Evolutionary conservation across 1,140 invertebrate genomes (phyloP), one percentile per base, ranked within the genome.

Genomic region (Cryptotermes secundus): DNA sequence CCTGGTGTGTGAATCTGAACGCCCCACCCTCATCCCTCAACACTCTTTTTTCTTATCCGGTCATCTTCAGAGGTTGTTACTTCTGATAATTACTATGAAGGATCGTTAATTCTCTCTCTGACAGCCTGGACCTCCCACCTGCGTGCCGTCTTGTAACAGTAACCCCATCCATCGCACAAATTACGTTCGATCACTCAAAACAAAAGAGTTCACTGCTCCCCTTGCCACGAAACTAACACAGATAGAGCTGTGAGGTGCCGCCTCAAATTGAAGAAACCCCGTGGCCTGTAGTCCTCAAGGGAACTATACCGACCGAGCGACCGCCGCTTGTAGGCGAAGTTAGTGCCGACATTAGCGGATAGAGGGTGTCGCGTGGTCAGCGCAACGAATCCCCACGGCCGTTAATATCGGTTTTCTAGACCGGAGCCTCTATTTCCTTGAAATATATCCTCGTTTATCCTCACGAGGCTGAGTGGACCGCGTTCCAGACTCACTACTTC

Each of bases 31-130:
- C 19, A 19, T 19, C 45, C 45, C 45, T 2, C 16, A 49, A 16
- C 45, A 49, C 45, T 22, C 19, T 1, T 72, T 72, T 42, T 22
- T 59, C 26, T 72, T 72, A 72, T 31, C 3, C 7, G 26, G 26
- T 72, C 59, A 31, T 72, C 59, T n/a, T 31, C 59, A 72, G 59
- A 31, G 9, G 19, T 72, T 31, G 31, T n/a, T 72, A 10, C n/a
- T 6, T 12, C 4, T 31, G n/a, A 72, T 72, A 31, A 72, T n/a
- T 31, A n/a, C 26, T 72, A 1, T 31, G n/a, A 72, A 14, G n/a
- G 59, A 31, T n/a, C 59, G 59, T 72, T 72, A 72, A 72, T 72
- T 72, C 59, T 72, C 59, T 6, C 45, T n/a, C 59, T 72, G 59
- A n/a, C 26, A 72, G 59, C 31, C 26, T 22, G n/a, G n/a, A 31